Conservation (phyloP, 2,113 vertebrate genomes). For the Antigone vipio region DNA sequence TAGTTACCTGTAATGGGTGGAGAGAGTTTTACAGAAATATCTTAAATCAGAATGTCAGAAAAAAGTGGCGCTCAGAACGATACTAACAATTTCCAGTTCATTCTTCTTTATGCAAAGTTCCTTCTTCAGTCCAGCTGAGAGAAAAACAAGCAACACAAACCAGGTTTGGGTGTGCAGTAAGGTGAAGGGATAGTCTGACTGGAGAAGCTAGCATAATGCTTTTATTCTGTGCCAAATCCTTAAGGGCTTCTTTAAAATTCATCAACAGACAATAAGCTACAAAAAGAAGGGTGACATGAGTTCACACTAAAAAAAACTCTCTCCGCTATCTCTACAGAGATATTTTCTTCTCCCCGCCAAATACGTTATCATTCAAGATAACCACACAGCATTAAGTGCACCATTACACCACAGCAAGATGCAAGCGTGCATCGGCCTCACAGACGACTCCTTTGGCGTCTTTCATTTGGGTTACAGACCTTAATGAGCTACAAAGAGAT, state of each 20-base stretch:
- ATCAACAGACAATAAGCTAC: background rate
- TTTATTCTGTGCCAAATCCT: conserved; percentile 34
- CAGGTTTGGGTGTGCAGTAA: background rate
- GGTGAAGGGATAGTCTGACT: background rate
- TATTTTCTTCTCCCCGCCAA: background rate
- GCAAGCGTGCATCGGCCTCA: background rate
- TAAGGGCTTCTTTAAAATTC: conserved; percentile 27
- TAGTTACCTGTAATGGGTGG: background rate
- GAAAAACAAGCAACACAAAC: background rate
- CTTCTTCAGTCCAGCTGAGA: background rate
- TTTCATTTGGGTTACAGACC: background rate
- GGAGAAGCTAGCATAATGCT: background rate
- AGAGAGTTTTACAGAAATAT: background rate
- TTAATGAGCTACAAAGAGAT: background rate
- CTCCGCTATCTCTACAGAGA: background rate
- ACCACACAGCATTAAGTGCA: background rate
- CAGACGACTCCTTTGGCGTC: background rate
- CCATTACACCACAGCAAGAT: background rate
- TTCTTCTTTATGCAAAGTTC: background rate
- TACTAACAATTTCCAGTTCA: background rate
- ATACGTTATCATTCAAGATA: background rate
- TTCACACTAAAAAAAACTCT: background rate
- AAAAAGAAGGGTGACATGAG: background rate
- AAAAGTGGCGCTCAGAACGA: background rate
- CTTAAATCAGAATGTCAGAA: background rate